Evolutionary conservation across 2,113 vertebrate species (phyloP), one percentile per base, ranked within the genome.

Genomic region (Scomber colias): DNA sequence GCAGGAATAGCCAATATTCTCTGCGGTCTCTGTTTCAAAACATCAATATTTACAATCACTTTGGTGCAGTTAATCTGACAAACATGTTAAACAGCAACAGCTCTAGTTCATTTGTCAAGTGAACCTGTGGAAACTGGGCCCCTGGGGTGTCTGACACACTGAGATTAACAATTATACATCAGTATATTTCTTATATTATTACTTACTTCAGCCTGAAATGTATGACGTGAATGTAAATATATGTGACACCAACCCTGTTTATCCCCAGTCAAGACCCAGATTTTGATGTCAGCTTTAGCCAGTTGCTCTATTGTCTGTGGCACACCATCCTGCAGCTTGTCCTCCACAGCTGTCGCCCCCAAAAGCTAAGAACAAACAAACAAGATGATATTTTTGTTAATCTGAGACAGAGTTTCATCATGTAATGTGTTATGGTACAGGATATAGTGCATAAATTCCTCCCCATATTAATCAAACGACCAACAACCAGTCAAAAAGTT

Each of bases 181-280:
- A 27, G 24, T 27, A 27, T 27, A 27, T 27, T 27, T 27, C 24
- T 27, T 3, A 27, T 27, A 27, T 2, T 27, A 27, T 27, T 27
- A 27, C 24, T 27, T 27, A 27, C 24, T 27, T 27, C 24, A 27
- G 24, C 24, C 24, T 27, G 24, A 27, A 27, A 27, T 56, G 11
- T 30, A 3, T 14, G 44, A 53, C 51, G 7, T 60, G 3, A 40
- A 15, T 0, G 0, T 2, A 6, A 71, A 53, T 17, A 50, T 30
- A 1, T 31, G 27, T 51, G 9, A 1, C 24, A 30, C 85, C 73
- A 84, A 99, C 98, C 98, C 95, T 98, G 97, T 82, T 99, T 99
- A 88, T 99, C 98, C 31, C 98, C 98, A 14, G 97, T 99, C 54
- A 99, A 92, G 77, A 99, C 95, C 98, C 98, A 99, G 64, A 98